Conservation (phyloP, 2,797 vertebrate genomes). For the Leucoraja ocellata region DNA sequence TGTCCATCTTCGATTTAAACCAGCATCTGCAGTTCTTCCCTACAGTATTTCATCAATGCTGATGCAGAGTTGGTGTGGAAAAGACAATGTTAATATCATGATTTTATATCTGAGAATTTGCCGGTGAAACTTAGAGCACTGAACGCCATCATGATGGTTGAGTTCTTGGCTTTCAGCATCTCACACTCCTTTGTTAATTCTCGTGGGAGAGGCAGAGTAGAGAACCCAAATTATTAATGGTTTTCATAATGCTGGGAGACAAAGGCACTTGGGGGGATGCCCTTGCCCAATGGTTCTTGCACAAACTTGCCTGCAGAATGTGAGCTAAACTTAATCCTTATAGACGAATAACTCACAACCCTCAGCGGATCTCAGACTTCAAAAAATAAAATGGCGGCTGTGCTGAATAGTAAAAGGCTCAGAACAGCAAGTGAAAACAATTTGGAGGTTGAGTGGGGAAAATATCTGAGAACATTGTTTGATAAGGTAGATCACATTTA, state of each 20-base stretch:
- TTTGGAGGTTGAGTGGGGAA: background rate
- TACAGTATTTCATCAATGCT: too few species aligned
- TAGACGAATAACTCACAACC: background rate
- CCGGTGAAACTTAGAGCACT: background rate
- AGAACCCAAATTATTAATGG: background rate
- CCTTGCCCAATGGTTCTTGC: background rate
- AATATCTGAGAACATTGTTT: background rate
- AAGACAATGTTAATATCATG: background rate
- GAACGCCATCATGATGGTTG: background rate
- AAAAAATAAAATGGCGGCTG: background rate
- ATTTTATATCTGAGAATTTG: background rate
- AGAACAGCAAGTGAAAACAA: background rate
- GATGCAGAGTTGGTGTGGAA: background rate
- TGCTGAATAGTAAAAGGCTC: background rate
- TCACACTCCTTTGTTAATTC: background rate
- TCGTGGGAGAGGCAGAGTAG: background rate
- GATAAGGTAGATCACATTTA: background rate
- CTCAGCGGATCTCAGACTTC: background rate
- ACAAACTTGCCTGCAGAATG: background rate
- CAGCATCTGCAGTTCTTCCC: too few species aligned
- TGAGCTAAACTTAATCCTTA: background rate
- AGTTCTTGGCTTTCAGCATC: background rate
- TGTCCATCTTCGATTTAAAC: too few species aligned
- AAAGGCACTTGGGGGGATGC: background rate
- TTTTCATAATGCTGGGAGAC: background rate